Percentiles rank a stretch among this genome's conserved stretches.
These are phyloP conservation scores for Lamellibrachia columna DNA, from an alignment of 2,888 invertebrate genomes.

Conservation along the genomic window DNA sequence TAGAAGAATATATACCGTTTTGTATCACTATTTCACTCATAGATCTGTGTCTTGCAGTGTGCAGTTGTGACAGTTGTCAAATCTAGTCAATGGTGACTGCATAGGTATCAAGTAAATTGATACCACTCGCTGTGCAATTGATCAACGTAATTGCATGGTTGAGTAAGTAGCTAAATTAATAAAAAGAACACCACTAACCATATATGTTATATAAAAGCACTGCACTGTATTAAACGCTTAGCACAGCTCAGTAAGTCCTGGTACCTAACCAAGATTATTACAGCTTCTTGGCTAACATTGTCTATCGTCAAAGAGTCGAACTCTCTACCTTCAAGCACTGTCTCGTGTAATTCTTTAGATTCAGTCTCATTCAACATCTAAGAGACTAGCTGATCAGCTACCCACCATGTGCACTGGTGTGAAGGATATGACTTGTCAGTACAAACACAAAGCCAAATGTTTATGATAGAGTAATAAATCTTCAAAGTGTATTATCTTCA, in stretches of 20 bases:
- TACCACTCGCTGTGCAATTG: neutral
- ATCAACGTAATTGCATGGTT: neutral
- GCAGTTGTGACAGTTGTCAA: neutral
- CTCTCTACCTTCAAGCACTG: too few species aligned
- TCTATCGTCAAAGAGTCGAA: too few species aligned
- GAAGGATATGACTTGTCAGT: too few species aligned
- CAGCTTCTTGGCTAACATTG: neutral
- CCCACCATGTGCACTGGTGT: too few species aligned
- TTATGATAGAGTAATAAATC: neutral
- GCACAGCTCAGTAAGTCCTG: neutral
- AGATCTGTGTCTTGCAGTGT: too few species aligned
- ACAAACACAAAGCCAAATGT: neutral
- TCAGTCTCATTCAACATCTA: too few species aligned
- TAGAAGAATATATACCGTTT: too few species aligned
- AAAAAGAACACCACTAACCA: neutral
- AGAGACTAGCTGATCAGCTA: too few species aligned
- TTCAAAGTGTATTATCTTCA: neutral
- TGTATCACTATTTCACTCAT: too few species aligned
- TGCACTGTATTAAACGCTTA: neutral
- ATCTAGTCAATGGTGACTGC: neutral
- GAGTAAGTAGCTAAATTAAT: neutral
- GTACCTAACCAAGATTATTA: neutral
- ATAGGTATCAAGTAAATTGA: neutral
- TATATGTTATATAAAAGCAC: neutral
- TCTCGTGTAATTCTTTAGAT: too few species aligned